Percentiles rank a stretch among this genome's conserved stretches.
Conservation (phyloP, 2,797 vertebrate species). For the Lemur catta region DNA sequence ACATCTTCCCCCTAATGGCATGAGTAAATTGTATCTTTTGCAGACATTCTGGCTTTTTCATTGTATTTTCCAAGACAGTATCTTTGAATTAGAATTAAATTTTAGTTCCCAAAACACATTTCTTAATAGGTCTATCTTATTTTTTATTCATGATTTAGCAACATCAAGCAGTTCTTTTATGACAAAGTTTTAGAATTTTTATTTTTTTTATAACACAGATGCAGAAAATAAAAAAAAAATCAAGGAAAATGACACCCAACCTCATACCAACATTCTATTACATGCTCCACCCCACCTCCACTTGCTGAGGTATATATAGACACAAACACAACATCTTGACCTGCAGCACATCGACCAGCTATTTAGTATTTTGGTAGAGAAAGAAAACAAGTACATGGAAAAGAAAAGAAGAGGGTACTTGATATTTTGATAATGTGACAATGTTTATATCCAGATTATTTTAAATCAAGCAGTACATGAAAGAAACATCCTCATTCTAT, state of each 20-base stretch:
- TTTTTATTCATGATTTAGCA: slow-evolving; percentile 36
- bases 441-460: slow-evolving; percentile 10
- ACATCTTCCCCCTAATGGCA: background rate
- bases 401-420: background rate
- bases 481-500: background rate
- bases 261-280: background rate
- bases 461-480: background rate
- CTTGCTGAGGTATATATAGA: background rate
- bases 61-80: background rate
- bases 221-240: background rate
- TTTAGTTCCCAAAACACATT: slow-evolving; percentile 38
- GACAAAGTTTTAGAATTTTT: background rate
- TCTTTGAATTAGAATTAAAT: slow-evolving; percentile 30
- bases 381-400: background rate
- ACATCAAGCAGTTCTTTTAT: background rate
- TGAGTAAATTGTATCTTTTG: background rate
- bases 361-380: background rate
- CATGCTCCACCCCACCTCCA: background rate
- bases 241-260: background rate
- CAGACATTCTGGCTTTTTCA: slow-evolving; percentile 14
- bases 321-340: background rate
- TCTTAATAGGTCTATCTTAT: background rate
- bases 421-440: background rate
- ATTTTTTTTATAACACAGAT: background rate
- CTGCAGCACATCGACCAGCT: background rate